These are phyloP conservation scores for Arothron firmamentum DNA, from an alignment of 2,113 vertebrate genomes.

Conservation along the genomic window DNA sequence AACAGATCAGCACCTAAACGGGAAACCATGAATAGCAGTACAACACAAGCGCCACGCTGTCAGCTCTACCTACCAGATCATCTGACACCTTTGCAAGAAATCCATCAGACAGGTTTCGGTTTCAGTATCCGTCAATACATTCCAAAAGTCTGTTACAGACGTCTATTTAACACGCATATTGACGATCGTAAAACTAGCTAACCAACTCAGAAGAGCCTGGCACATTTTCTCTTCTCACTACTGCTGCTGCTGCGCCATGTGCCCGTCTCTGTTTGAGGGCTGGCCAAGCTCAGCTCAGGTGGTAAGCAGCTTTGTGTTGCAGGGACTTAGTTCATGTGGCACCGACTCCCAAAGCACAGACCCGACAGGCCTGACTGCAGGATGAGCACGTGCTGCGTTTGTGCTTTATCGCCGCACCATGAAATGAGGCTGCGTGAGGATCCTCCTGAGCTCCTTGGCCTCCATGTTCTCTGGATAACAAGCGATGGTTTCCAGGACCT, in stretches of 20 bases:
- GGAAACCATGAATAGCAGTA: background rate
- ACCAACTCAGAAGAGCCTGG: background rate
- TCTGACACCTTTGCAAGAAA: constrained; percentile 29
- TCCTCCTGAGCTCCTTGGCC: constrained; percentile 92
- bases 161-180: background rate
- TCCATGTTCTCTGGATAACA: constrained; percentile 95
- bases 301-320: constrained; percentile 60
- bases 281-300: constrained; percentile 54
- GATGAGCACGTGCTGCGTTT: background rate
- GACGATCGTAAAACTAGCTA: background rate
- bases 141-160: background rate
- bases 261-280: constrained; percentile 7
- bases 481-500: constrained; percentile 97
- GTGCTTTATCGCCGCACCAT: constrained; percentile 77
- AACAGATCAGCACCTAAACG: background rate
- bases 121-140: background rate
- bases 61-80: background rate
- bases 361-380: background rate
- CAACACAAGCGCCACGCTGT: background rate
- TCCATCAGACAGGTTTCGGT: background rate
- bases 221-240: background rate
- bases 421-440: constrained; percentile 98
- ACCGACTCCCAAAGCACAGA: constrained; percentile 12
- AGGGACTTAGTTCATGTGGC: constrained; percentile 19
- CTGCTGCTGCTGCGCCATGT: background rate